Conservation (phyloP, 1,140 invertebrate species). For the Neotoxoptera formosana region DNA sequence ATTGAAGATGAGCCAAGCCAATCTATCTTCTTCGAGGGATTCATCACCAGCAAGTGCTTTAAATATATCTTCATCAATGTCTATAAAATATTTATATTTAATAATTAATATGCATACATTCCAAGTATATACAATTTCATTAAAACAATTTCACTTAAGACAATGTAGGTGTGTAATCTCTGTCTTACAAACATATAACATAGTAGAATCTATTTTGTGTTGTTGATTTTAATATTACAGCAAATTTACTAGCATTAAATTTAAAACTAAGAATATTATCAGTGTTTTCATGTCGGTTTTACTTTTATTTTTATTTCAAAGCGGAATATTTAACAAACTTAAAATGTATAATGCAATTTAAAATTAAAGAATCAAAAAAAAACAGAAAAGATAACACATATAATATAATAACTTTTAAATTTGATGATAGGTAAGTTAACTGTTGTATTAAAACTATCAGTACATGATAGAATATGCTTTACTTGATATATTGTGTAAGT, state of each 20-base stretch:
- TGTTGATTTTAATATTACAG: background rate
- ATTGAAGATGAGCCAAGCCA: conserved; percentile 50
- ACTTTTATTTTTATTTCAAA: background rate
- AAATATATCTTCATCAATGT: conserved; percentile 51
- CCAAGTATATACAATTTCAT: background rate
- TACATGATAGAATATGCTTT: background rate
- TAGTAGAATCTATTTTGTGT: background rate
- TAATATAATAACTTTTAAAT: background rate
- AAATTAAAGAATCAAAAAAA: background rate
- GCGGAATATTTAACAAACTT: background rate
- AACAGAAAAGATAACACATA: background rate
- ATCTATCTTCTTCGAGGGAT: conserved; percentile 51
- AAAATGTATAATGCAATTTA: background rate
- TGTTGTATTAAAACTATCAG: background rate
- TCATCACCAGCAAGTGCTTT: conserved; percentile 46
- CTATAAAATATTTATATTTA: background rate
- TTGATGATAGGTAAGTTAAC: background rate
- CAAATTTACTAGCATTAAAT: background rate
- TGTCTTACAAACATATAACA: no score
- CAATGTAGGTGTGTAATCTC: no score
- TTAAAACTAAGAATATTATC: background rate
- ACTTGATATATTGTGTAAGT: background rate
- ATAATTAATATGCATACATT: background rate
- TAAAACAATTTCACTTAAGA: background rate
- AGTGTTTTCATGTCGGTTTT: background rate